Evolutionary conservation across 2,113 vertebrate species (phyloP), one percentile per base, ranked within the genome.

Genomic region (Indri indri): DNA sequence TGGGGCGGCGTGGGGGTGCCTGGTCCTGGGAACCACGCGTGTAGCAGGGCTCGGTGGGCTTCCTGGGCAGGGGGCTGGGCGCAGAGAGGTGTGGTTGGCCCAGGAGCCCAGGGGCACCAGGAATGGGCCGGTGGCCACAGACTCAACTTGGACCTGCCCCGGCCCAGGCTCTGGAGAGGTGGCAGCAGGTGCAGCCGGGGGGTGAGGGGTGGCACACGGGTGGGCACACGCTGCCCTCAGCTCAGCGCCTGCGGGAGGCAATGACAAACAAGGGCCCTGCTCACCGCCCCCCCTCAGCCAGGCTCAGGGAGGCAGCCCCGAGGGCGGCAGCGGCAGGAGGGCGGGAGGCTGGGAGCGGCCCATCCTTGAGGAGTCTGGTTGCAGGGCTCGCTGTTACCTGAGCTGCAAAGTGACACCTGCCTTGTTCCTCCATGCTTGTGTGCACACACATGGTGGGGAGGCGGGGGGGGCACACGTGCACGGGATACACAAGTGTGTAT

Each of bases 351-450:
- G 66, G 94, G 65, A 80, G 20, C 37, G 0, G 6, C 68, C 95
- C 73, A 13, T 11, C 37, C 76, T 34, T 3, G 4, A 66, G 94
- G 95, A 59, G 50, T 97, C 92, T 0, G 79, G 57, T 88, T 97
- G 82, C 97, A 97, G 63, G 59, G 70, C 90, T 47, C 6, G 6
- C 42, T 45, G 95, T 86, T 76, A 81, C 91, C 86, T 59, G 90
- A 95, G 94, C 93, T 37, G n/a, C 68, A 37, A 2, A 40, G 57
- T 40, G 0, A 83, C 81, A 30, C 50, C 66, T 93, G 68, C 61
- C 89, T 40, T 34, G 66, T 25, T 27, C 17, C 59, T 42, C 50
- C 52, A 54, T 25, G 40, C 40, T 1, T 16, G 32, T 30, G 32
- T 17, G 23, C 61, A 40, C 10, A 34, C 4, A 42, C 6, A 2